Evolutionary conservation across 2,113 vertebrate genomes (phyloP), one percentile per base, ranked within the genome.

Genomic region (rat (Rattus norvegicus)): DNA sequence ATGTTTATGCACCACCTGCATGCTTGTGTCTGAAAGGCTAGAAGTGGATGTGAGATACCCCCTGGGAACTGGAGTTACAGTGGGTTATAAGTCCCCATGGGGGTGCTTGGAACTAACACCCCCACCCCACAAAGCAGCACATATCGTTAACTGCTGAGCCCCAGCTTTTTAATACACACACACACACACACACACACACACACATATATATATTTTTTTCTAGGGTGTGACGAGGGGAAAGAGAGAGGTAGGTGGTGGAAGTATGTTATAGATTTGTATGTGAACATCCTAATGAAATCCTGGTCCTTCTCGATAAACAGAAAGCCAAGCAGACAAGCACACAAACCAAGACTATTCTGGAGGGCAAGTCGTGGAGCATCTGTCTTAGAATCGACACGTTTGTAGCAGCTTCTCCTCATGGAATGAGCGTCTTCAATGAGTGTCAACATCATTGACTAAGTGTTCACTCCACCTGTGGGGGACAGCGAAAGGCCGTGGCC

Each of bases 351-450:
- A 69, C 22, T 67, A 54, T 72, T 91, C 67, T 69, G 77, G 39
- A 79, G 12, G 5, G 36, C 75, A 90, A 36, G 8, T 79, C 70
- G 43, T 5, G 8, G 36, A 17, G 26, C 52, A 20, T n/a, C 56
- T 84, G 72, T 90, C 75, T 30, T n/a, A 43, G 43, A 70, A 43
- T 65, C 89, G 30, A 30, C 85, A n/a, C 22, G 3, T 69, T 81
- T 94, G 70, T 85, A 90, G 63, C 73, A 77, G 52, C 65, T 63
- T 89, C 39, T 88, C 83, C 61, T 63, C 92, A 3, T 72, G 77
- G 93, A 63, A 79, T 76, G 70, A 22, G 30, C 39, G 52, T 67
- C 52, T 81, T 59, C 11, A 81, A 75, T 80, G 63, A 22, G 59
- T 52, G 59, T 61, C 52, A 56, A n/a, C 10, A 56, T 17, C 7